A percentile compares a stretch with the other conserved stretches of the same genome.
Conservation (phyloP, 1,140 invertebrate species). For the Euglossa dilemma region DNA sequence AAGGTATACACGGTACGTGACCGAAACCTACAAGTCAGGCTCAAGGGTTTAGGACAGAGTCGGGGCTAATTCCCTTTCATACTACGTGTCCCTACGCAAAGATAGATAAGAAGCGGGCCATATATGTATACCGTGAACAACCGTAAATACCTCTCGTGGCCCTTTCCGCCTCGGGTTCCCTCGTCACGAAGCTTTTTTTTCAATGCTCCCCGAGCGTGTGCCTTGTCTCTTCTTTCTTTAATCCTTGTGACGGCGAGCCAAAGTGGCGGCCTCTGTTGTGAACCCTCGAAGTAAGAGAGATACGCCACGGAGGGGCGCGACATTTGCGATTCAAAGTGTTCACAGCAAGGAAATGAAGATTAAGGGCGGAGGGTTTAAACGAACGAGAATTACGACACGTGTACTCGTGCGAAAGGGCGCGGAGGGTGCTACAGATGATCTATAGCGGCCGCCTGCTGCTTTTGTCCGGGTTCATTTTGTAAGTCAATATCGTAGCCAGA, state of each 20-base stretch:
- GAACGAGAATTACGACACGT: conserved; percentile 47
- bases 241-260: not conserved
- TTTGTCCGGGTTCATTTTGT: conserved; percentile 31
- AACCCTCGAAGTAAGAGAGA: conserved; percentile 18
- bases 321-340: conserved; percentile 49
- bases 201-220: not conserved
- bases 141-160: conserved; percentile 25
- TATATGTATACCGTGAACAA: conserved; percentile 21
- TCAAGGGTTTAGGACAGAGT: conserved; percentile 38
- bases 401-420: not conserved
- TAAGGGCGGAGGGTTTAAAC: conserved; percentile 38
- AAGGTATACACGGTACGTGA: conserved; percentile 21
- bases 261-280: not conserved
- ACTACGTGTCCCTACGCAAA: conserved; percentile 23
- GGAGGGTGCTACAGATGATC: not conserved
- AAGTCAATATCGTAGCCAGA: conserved; percentile 17
- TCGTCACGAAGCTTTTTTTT: not conserved
- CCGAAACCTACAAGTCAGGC: conserved; percentile 15
- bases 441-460: not conserved
- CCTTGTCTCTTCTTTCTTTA: not conserved
- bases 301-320: conserved; percentile 26
- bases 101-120: conserved; percentile 33
- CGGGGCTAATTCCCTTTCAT: conserved; percentile 45
- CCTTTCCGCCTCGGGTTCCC: not conserved
- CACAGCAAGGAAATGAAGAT: conserved; percentile 34